Evolutionary conservation across 2,113 vertebrate genomes (phyloP).

Genomic region (Boulengeromyrus knoepffleri): DNA sequence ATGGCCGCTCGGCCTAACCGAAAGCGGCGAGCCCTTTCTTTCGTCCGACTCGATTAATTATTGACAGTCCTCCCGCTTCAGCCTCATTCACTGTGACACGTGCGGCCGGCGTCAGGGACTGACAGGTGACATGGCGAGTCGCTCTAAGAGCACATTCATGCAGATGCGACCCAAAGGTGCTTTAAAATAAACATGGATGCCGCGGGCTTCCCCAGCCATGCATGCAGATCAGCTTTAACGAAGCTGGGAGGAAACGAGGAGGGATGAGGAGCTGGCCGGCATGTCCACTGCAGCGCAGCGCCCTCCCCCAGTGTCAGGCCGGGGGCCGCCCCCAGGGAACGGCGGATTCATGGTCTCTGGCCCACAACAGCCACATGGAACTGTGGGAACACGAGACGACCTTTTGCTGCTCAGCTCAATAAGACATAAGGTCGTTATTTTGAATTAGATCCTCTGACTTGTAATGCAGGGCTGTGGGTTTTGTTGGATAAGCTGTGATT

Average conservation of each 20-base stretch:
- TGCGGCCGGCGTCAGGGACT: background rate
- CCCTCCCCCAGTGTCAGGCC: background rate
- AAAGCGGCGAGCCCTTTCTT: slow-evolving; percentile 13
- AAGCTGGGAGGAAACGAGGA: background rate
- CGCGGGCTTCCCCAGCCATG: background rate
- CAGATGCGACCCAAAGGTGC: background rate
- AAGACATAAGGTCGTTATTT: background rate
- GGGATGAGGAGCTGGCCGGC: background rate
- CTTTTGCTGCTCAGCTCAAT: background rate
- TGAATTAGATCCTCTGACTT: background rate
- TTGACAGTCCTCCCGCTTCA: background rate
- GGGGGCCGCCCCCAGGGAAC: background rate
- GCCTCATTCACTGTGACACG: background rate
- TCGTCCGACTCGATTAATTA: background rate
- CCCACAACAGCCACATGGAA: background rate
- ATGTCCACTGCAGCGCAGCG: background rate
- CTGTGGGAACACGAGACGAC: background rate
- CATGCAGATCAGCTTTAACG: background rate
- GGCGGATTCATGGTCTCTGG: background rate
- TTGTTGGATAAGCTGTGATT: background rate
- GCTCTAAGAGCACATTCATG: background rate
- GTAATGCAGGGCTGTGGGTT: background rate
- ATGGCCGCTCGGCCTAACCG: slow-evolving; percentile 4
- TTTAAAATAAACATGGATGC: slow-evolving; percentile 16
- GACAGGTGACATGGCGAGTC: background rate